Conservation (phyloP, 2,797 vertebrate genomes). For the Eleutherodactylus coqui region DNA sequence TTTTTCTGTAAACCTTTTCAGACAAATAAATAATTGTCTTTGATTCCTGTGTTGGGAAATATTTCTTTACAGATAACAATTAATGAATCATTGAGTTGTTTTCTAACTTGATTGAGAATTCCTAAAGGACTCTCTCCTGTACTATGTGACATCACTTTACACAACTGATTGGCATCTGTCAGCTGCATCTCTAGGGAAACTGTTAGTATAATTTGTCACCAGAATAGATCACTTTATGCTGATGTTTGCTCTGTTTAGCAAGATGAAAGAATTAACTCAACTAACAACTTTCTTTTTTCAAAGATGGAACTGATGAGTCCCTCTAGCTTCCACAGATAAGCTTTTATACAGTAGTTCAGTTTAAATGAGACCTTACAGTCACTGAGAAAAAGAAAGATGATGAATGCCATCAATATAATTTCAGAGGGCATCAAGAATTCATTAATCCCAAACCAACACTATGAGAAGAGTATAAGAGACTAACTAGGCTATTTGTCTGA, state of each 20-base stretch:
- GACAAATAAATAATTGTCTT: constrained; percentile 36
- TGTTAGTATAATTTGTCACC: constrained; percentile 54
- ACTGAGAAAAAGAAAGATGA: constrained; percentile 58
- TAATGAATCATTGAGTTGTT: constrained; percentile 52
- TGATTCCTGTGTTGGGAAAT: constrained; percentile 42
- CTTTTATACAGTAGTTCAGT: constrained; percentile 28
- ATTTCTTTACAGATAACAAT: constrained; percentile 40
- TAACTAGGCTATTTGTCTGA: background rate
- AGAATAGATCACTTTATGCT: constrained; percentile 56
- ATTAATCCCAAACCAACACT: constrained; percentile 52
- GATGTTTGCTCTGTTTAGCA: constrained; percentile 64
- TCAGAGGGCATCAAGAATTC: constrained; percentile 47
- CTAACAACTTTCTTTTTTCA: constrained; percentile 48
- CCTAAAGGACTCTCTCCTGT: background rate
- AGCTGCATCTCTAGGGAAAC: constrained; percentile 62
- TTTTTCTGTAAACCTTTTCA: background rate
- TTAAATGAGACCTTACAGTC: constrained; percentile 56
- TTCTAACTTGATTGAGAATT: constrained; percentile 46
- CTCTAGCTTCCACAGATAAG: constrained; percentile 59
- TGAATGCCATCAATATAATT: constrained; percentile 40
- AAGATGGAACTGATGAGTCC: constrained; percentile 58
- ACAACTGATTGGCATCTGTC: constrained; percentile 66
- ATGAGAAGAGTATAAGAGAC: background rate
- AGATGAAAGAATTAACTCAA: constrained; percentile 64
- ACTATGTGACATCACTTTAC: constrained; percentile 56